A percentile compares a stretch with the other conserved stretches of the same genome.
Evolutionary conservation across 2,888 invertebrate genomes (phyloP).

Genomic region (Julus scandinavius): DNA sequence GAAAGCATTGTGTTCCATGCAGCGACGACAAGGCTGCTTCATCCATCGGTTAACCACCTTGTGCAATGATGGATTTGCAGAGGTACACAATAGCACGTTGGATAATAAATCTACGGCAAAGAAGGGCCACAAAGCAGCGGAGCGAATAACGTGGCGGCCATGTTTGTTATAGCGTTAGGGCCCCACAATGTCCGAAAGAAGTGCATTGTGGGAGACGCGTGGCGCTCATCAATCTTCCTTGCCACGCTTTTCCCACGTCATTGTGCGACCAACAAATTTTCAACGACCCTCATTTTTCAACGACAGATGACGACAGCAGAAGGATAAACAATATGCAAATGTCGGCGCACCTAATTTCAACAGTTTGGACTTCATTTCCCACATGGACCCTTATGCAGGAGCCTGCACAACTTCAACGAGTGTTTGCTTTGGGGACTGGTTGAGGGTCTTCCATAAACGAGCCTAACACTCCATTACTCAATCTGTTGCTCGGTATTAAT

Average conservation of each 20-base stretch:
- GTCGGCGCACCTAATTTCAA: background rate
- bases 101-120: constrained; percentile 12
- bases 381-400: background rate
- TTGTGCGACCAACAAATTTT: background rate
- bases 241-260: background rate
- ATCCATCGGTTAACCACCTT: constrained; percentile 37
- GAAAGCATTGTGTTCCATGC: background rate
- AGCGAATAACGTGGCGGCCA: constrained; percentile 4
- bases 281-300: constrained; percentile 43
- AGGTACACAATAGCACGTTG: background rate
- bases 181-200: background rate
- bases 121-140: background rate
- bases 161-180: background rate
- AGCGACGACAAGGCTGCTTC: background rate
- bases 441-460: background rate
- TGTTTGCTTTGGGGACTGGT: background rate
- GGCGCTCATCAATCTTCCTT: constrained; percentile 28
- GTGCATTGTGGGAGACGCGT: constrained; percentile 40
- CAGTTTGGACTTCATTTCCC: background rate
- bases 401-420: background rate
- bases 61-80: constrained; percentile 13
- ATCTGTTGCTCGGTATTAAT: no score
- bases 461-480: background rate
- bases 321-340: constrained; percentile 46
- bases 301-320: background rate